Conservation (phyloP, 2,797 vertebrate genomes). For the Todus mexicanus region DNA sequence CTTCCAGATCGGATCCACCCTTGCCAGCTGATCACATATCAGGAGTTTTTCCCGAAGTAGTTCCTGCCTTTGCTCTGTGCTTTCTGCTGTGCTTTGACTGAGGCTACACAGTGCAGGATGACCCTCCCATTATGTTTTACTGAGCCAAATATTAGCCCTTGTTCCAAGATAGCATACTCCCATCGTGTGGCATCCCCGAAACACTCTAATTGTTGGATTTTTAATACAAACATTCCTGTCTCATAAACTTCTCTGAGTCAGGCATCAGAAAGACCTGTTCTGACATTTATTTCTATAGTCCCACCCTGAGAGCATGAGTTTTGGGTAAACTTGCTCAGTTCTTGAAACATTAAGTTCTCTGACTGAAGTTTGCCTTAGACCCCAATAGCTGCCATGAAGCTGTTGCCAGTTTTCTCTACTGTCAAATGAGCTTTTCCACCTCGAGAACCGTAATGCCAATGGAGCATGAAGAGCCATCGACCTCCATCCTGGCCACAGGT, state of each 20-base stretch:
- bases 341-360: background rate
- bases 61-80: background rate
- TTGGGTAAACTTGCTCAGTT: background rate
- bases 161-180: background rate
- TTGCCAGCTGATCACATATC: background rate
- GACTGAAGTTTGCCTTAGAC: background rate
- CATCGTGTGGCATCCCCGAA: fast-evolving
- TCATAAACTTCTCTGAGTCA: background rate
- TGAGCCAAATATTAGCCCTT: background rate
- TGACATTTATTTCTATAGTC: background rate
- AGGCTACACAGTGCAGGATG: background rate
- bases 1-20: background rate
- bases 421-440: background rate
- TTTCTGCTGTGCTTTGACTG: background rate
- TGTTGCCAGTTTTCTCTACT: background rate
- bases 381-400: background rate
- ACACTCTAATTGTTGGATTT: background rate
- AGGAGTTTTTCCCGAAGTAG: background rate
- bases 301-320: background rate
- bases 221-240: background rate
- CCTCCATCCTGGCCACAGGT: no score
- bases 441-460: background rate
- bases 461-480: background rate
- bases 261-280: background rate
- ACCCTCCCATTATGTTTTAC: background rate